Evolutionary conservation across 2,797 vertebrate species (phyloP), one percentile per base, ranked within the genome.

Genomic region (Lepilemur septentrionalis): DNA sequence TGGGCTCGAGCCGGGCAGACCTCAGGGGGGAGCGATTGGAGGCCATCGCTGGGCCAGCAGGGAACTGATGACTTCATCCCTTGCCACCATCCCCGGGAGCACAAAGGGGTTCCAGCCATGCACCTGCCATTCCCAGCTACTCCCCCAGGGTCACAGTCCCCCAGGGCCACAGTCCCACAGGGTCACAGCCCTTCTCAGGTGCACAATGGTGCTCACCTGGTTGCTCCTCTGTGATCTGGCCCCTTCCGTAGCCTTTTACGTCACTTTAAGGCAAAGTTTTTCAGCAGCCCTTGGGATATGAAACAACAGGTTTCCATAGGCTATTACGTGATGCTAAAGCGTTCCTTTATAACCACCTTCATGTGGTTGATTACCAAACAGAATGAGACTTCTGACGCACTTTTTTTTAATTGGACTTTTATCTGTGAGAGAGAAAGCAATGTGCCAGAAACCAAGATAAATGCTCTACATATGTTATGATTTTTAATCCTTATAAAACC

Each of bases 241-340:
- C 32, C 17, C 28, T 15, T 57, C n/a, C 18, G 20, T 35, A 52
- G 61, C n/a, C 43, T 55, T 78, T 76, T 59, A 83, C 50, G 43
- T 80, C 65, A 61, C 38, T 69, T 46, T 22, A 63, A 95, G 67
- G 79, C 63, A 83, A 41, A 84, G 65, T 48, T 61, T 61, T 72
- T 81, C 69, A 57, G 15, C 79, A 85, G 38, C 25, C 55, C 67
- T 61, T 48, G 13, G 25, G 4, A 70, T 46, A 50, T 57, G 63
- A 73, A 80, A 80, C 8, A 63, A 55, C 28, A 13, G 20, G 43
- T 85, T 65, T 43, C 30, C 15, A 63, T 32, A 65, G 35, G 55
- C 50, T 80, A 79, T 32, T 78, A 12, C 55, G 41, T 84, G 55
- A 76, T 1, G 14, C 69, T 32, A 76, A 91, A 80, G 32, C 8